Evolutionary conservation across 1,140 invertebrate species (phyloP), one percentile per base, ranked within the genome.

Genomic region (Brachionus manjavacas): DNA sequence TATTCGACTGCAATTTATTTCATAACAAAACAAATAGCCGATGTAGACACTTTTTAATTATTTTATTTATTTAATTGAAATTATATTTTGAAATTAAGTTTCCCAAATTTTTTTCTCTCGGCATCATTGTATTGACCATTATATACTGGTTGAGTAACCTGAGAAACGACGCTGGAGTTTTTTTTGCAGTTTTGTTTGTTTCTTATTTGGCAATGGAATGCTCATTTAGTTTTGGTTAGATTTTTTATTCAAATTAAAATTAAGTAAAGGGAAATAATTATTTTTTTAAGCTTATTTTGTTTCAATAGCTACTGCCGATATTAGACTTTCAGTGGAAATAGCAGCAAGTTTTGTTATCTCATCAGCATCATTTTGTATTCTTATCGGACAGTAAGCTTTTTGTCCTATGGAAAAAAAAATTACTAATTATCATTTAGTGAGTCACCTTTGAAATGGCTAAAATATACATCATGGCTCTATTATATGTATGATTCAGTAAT

Each of bases 61-160:
- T 64, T n/a, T 64, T 2, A 4, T 64, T 64, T n/a, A n/a, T n/a
- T 64, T 64, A 64, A n/a, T 4, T 20, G 0, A 31, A 64, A 0
- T 20, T 28, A 23, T 64, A 3, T 64, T 64, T 64, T n/a, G n/a
- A n/a, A n/a, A 8, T 2, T 23, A n/a, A 1, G 97, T 97, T 89
- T 94, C 94, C 1, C 88, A 80, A 80, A 80, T 80, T 16, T 52
- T 35, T 80, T 11, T 12, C 64, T 1, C 25, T 66, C 4, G 28
- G 52, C 14, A 12, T 83, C 12, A 83, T 70, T 25, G 8, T 83
- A 14, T 12, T 49, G n/a, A 31, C 92, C 4, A 93, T 98, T 68
- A 92, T 93, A 4, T 99, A 98, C 90, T 96, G 92, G 92, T 89
- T 95, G 43, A 91, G 93, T 11, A 94, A 94, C 85, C 89, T 95